Evolutionary conservation across 2,113 vertebrate species (phyloP).

Genomic region (Sebastes schlegelii): DNA sequence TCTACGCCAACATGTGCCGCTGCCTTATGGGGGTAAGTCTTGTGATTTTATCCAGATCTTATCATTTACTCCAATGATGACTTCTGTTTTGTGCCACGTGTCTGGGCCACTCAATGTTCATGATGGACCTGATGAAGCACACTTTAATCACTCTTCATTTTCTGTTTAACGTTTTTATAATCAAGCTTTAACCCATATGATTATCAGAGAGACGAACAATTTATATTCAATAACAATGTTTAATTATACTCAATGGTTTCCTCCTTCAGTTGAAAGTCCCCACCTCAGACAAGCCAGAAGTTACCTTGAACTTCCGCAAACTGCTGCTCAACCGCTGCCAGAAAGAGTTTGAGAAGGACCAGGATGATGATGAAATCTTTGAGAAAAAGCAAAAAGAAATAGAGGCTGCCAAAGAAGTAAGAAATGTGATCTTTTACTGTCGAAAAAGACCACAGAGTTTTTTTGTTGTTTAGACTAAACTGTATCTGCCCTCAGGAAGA

Average conservation of each 20-base stretch:
- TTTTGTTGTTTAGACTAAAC: too few species aligned
- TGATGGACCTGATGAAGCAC: too few species aligned
- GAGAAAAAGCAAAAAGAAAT: conserved; percentile 97
- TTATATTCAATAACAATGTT: not conserved
- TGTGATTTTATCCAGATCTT: too few species aligned
- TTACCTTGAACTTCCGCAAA: conserved; percentile 96
- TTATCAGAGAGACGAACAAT: not conserved
- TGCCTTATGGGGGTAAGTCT: too few species aligned
- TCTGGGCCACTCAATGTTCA: too few species aligned
- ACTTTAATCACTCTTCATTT: too few species aligned
- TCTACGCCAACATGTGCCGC: too few species aligned
- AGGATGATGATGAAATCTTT: conserved; percentile 95
- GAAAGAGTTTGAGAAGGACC: conserved; percentile 99
- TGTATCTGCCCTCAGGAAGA: too few species aligned
- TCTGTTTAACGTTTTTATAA: not conserved
- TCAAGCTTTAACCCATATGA: not conserved
- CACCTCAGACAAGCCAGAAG: conserved; percentile 92
- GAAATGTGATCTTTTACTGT: too few species aligned
- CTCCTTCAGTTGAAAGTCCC: conserved; percentile 92
- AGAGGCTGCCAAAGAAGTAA: conserved; percentile 87
- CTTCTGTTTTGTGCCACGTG: too few species aligned
- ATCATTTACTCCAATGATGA: too few species aligned
- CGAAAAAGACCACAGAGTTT: not conserved
- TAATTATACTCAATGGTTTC: not conserved
- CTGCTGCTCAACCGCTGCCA: conserved; percentile 97